Base-by-base conservation (phyloP, 2,797 vertebrate genomes). In the Enteromius afrohamiltoni region DNA sequence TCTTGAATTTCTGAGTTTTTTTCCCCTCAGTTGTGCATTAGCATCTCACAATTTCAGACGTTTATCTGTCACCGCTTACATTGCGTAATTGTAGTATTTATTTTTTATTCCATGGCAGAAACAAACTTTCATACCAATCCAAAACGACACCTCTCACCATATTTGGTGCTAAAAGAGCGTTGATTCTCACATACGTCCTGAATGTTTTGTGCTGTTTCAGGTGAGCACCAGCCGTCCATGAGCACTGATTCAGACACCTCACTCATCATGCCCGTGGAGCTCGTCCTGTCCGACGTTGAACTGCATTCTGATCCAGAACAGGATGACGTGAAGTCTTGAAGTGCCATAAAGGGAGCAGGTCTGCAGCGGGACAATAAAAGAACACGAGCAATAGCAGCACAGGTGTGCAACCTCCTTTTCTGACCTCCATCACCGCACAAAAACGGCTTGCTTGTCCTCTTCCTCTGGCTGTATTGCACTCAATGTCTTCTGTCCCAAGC, bases 171-270 rank as follows among this genome's bases (percentile, higher is more conserved):
- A 19, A 29, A 29, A 51, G 26, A 5, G 16, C 16, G 6, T 31
- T 51, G 10, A 9, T 16, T 21, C 40, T 67, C 58, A 23, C 11
- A 65, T 79, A 21, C 49, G 19, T 53, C 53, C 21, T 55, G 53
- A 55, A 55, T 55, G 68, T 79, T 64, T 19, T 42, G 81, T 74
- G 87, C n/a, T 87, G 84, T 88, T 91, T 84, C 93, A 99, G 98
- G 95, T 93, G 97, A 97, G 84, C 96, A 95, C 87, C 96, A 96
- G 88, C 95, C 95, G 64, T 94, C 96, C 0, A 91, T 96, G 86
- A 98, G 97, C 95, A 98, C 97, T 11, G 96, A 96, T 85, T 97
- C 97, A 0, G 97, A 98, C 91, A 95, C 95, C 31, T 99, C 97
- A 0, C 86, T 96, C 84, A 96, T 97, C 85, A 93, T 94, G 93